Evolutionary conservation across 1,140 invertebrate genomes (phyloP).

Genomic region (Dendroctonus ponderosae): DNA sequence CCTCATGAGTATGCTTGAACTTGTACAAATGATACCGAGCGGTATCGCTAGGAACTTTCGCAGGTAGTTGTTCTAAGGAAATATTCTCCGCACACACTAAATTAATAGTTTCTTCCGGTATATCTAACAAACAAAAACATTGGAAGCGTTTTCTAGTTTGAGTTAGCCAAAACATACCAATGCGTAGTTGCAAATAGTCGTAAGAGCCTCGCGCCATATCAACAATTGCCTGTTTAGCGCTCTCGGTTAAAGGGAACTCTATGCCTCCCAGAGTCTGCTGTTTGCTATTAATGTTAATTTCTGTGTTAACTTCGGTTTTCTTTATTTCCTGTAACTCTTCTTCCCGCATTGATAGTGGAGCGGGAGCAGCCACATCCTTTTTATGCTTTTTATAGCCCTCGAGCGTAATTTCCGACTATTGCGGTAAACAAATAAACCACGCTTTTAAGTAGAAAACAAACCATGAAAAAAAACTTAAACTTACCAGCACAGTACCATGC

Average conservation of each 20-base stretch:
- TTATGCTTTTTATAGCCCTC: conserved; percentile 81
- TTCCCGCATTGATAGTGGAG: conserved; percentile 84
- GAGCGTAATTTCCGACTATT: conserved; percentile 67
- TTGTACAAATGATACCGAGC: conserved; percentile 91
- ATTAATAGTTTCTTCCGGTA: conserved; percentile 75
- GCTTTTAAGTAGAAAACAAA: neutral
- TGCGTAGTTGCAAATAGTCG: conserved; percentile 76
- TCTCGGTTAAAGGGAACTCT: conserved; percentile 86
- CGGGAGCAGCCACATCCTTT: conserved; percentile 74
- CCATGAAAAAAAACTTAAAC: conserved; percentile 17
- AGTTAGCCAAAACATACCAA: conserved; percentile 53
- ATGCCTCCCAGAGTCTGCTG: conserved; percentile 91
- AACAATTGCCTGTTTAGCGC: conserved; percentile 72
- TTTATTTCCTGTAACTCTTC: conserved; percentile 83
- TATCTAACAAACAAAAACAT: conserved; percentile 54
- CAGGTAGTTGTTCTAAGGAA: conserved; percentile 64
- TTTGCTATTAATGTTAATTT: conserved; percentile 79
- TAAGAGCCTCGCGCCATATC: conserved; percentile 64
- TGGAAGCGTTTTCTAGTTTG: neutral
- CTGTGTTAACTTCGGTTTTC: conserved; percentile 71
- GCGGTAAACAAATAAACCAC: too few species aligned
- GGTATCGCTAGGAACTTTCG: conserved; percentile 76
- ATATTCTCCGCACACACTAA: conserved; percentile 65
- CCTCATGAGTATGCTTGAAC: conserved; percentile 90
- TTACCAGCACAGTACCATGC: conserved; percentile 77